These are phyloP conservation scores for Agapornis canus DNA, from an alignment of 2,797 vertebrate genomes.

Conservation along the genomic window DNA sequence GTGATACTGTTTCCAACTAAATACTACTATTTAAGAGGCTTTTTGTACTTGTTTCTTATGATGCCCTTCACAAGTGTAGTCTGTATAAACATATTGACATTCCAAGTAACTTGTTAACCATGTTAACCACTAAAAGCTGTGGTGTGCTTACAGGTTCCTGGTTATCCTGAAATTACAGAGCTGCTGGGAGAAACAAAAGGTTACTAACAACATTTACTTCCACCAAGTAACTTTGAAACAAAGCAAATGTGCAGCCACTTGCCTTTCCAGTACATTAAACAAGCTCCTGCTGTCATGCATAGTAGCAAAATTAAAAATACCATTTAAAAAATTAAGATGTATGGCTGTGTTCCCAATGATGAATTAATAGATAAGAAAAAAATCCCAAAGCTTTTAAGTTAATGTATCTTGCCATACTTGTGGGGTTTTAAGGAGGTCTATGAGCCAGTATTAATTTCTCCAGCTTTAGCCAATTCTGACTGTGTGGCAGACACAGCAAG, in stretches of 20 bases:
- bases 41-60: not conserved
- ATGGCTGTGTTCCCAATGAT: not conserved
- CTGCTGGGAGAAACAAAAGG: not conserved
- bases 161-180: not conserved
- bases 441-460: not conserved
- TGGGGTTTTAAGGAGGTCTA: not conserved
- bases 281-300: not conserved
- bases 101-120: not conserved
- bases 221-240: not conserved
- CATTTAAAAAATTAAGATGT: not conserved
- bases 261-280: not conserved
- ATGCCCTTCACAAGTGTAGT: not conserved
- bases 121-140: not conserved
- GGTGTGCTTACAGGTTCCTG: not conserved
- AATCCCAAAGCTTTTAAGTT: fast-evolving
- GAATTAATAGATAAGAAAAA: not conserved
- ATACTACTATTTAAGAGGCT: not conserved
- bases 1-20: not conserved
- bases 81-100: not conserved
- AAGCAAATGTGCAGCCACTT: not conserved
- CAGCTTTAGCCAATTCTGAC: not conserved
- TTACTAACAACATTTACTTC: not conserved
- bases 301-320: not conserved
- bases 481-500: not conserved
- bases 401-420: not conserved